A percentile compares a stretch with the other conserved stretches of the same genome.
Conservation (phyloP, 64 coral and sea anemone genomes). For the Porites australiensis region DNA sequence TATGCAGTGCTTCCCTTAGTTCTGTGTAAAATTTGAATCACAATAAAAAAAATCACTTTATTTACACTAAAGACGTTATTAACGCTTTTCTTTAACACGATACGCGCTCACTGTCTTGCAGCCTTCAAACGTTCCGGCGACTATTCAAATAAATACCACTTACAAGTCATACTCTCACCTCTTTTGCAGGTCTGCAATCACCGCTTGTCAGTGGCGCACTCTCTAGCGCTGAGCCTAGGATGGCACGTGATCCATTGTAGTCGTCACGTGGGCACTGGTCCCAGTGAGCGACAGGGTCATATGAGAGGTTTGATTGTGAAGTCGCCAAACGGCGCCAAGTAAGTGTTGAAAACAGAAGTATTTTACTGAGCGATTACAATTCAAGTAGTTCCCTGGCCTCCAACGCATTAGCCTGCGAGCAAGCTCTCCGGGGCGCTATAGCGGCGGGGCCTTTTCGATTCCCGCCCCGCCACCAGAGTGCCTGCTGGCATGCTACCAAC, state of each 20-base stretch:
- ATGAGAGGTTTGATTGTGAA: slow-evolving; percentile 77
- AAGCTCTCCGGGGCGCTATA: no score
- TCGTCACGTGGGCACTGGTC: slow-evolving; percentile 80
- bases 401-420: no score
- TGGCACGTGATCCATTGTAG: slow-evolving; percentile 86
- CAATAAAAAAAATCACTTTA: no score
- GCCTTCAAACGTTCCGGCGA: background rate
- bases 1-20: no score
- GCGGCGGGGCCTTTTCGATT: no score
- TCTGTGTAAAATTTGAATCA: no score
- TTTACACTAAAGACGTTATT: no score
- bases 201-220: slow-evolving; percentile 72
- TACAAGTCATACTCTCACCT: background rate
- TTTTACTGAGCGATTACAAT: no score
- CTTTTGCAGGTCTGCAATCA: slow-evolving; percentile 71
- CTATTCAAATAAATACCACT: background rate
- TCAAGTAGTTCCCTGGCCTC: no score
- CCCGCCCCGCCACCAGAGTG: no score
- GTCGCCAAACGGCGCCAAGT: slow-evolving; percentile 86
- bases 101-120: background rate
- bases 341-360: background rate
- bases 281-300: slow-evolving; percentile 62
- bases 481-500: no score
- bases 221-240: slow-evolving; percentile 73
- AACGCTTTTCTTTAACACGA: no score